A percentile compares a stretch with the other conserved stretches of the same genome.
These are phyloP conservation scores for Invenusta paracnida DNA, from an alignment of 2,888 invertebrate species.

Conservation along the genomic window DNA sequence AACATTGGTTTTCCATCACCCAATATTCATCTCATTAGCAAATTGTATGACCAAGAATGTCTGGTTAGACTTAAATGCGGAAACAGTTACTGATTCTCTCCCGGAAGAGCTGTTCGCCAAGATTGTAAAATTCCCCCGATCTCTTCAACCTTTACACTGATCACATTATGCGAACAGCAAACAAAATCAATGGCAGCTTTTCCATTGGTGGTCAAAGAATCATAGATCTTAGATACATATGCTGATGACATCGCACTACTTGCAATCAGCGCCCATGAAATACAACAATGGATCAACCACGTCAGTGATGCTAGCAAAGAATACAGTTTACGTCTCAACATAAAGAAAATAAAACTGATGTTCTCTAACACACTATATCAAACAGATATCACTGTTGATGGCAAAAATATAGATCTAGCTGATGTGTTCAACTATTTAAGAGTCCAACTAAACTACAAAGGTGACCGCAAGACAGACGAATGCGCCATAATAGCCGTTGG, in stretches of 20 bases:
- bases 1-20: neutral
- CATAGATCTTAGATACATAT: too few species aligned
- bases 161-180: neutral
- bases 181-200: neutral
- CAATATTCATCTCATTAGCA: neutral
- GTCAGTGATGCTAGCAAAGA: neutral
- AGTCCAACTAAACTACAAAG: neutral
- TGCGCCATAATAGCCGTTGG: too few species aligned
- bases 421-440: neutral
- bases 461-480: neutral
- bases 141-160: neutral
- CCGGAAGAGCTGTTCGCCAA: neutral
- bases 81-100: neutral
- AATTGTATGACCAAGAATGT: neutral
- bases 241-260: neutral
- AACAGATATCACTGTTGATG: neutral
- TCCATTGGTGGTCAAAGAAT: neutral
- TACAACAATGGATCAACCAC: neutral
- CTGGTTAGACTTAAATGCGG: neutral
- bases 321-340: neutral
- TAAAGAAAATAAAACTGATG: neutral
- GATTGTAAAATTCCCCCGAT: neutral
- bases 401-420: neutral
- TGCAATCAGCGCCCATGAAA: neutral
- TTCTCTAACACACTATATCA: neutral